These are phyloP conservation scores for Dolomedes plantarius DNA, from an alignment of 2,888 invertebrate genomes.

Conservation along the genomic window DNA sequence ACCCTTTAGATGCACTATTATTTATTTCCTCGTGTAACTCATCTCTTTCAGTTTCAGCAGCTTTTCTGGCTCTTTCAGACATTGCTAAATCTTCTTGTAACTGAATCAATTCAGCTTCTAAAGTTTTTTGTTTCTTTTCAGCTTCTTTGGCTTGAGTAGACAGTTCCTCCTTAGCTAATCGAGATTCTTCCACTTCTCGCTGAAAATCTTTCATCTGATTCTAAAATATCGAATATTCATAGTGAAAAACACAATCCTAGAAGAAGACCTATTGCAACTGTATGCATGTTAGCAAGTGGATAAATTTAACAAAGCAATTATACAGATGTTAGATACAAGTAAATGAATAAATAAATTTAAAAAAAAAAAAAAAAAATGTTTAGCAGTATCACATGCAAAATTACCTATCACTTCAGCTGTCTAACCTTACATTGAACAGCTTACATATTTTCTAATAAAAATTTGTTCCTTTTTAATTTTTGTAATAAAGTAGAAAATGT, in stretches of 20 bases:
- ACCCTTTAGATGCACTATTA: slow-evolving; percentile 82
- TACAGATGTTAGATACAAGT: neutral
- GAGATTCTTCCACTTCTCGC: slow-evolving; percentile 92
- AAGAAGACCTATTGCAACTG: neutral
- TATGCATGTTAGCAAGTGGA: neutral
- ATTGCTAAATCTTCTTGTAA: slow-evolving; percentile 91
- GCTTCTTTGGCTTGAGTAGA: slow-evolving; percentile 87
- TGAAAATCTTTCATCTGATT: slow-evolving; percentile 93
- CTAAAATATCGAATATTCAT: slow-evolving; percentile 61
- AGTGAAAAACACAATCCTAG: neutral
- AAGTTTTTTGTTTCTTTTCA: slow-evolving; percentile 89
- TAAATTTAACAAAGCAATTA: neutral
- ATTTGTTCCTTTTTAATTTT: no score
- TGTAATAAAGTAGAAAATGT: no score
- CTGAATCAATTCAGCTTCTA: slow-evolving; percentile 94
- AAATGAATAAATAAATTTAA: no score
- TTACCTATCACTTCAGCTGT: no score
- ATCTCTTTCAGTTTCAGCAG: slow-evolving; percentile 96
- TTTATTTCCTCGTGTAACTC: slow-evolving; percentile 95
- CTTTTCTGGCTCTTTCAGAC: slow-evolving; percentile 87
- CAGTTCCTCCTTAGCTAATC: slow-evolving; percentile 88
- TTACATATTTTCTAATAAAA: no score
- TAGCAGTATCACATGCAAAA: no score
- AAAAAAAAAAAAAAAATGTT: no score
- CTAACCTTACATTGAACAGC: no score